Percentiles rank a stretch among this genome's conserved stretches.
phyloP scores from a whole-genome alignment of 2,113 vertebrate species.

The Sylvia atricapilla region DNA sequence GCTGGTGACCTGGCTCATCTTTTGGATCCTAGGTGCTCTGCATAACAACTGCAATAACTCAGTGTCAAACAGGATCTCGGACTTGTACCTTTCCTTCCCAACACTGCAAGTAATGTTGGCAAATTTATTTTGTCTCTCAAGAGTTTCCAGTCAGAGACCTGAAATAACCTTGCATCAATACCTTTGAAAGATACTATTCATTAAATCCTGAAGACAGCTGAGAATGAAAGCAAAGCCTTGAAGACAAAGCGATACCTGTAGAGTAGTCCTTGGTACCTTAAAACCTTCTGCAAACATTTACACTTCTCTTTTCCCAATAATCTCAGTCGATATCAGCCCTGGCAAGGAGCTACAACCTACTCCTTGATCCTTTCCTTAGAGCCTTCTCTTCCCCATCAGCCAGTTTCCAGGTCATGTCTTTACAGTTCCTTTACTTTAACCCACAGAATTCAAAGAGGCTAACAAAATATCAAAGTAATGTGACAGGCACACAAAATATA shows the following conservation, averaged over 20 bases:
- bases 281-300: not conserved
- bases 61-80: not conserved
- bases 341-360: not conserved
- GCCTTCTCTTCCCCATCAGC: not conserved
- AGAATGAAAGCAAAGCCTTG: not conserved
- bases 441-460: not conserved
- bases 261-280: not conserved
- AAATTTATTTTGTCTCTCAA: not conserved
- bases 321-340: not conserved
- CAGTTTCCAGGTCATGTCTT: not conserved
- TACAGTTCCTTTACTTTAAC: not conserved
- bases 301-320: not conserved
- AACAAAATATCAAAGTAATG: not conserved
- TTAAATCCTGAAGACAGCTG: not conserved
- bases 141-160: not conserved
- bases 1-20: not conserved
- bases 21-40: not conserved
- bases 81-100: not conserved
- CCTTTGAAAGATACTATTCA: not conserved
- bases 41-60: fast-evolving
- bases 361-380: not conserved
- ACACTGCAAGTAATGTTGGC: not conserved
- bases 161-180: not conserved
- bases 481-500: not conserved
- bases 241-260: not conserved